These are phyloP conservation scores for Calameuta filiformis DNA, from an alignment of 2,888 invertebrate species.

Conservation along the genomic window DNA sequence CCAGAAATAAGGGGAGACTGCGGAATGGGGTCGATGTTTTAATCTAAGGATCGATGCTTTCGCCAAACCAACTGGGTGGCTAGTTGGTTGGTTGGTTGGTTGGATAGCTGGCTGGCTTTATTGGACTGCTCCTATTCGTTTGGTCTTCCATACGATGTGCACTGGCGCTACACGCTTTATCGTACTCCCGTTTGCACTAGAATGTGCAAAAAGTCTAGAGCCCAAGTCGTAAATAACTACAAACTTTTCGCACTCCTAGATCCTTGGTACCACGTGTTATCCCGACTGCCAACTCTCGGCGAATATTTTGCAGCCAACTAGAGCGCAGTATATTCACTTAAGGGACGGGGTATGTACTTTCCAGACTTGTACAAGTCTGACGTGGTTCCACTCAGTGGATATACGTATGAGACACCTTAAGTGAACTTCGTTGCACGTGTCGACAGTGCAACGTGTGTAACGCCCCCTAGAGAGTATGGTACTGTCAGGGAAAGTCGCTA, in stretches of 20 bases:
- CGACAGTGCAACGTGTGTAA: constrained; percentile 9
- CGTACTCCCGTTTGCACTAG: neutral
- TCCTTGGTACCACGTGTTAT: neutral
- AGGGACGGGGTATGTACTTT: neutral
- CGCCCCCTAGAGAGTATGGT: constrained; percentile 6
- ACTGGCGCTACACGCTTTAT: neutral
- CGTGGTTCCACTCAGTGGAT: neutral
- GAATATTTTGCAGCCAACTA: neutral
- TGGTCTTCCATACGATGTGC: neutral
- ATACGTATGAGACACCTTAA: neutral
- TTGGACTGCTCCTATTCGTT: neutral
- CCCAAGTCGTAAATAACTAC: constrained; percentile 11
- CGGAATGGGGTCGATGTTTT: constrained; percentile 38
- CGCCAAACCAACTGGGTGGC: constrained; percentile 22
- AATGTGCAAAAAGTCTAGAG: constrained; percentile 8
- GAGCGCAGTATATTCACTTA: neutral
- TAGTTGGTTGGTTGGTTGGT: no score
- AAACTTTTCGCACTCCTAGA: neutral
- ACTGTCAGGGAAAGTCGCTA: constrained; percentile 2
- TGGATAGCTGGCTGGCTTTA: neutral
- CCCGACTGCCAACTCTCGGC: neutral
- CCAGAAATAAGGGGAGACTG: constrained; percentile 13
- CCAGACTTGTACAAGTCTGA: neutral
- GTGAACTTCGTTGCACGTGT: constrained; percentile 6
- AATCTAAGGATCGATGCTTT: constrained; percentile 50